These are phyloP conservation scores for Tursiops truncatus DNA, from an alignment of 2,113 vertebrate genomes.

Conservation along the genomic window DNA sequence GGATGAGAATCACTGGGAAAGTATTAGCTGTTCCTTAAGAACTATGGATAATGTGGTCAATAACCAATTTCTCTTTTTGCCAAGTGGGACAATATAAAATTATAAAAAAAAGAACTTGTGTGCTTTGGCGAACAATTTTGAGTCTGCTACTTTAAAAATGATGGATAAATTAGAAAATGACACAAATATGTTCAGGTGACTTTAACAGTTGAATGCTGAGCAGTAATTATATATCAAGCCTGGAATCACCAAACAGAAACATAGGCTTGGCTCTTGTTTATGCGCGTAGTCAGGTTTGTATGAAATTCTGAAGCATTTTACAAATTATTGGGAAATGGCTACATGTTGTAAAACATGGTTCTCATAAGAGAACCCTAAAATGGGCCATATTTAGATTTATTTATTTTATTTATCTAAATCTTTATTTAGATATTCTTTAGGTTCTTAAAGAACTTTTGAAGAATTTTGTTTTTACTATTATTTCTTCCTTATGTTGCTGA, in stretches of 20 bases:
- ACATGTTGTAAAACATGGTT: neutral
- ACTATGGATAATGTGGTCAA: neutral
- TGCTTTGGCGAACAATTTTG: neutral
- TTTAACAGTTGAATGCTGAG: neutral
- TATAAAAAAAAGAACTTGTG: neutral
- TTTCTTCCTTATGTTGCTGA: neutral
- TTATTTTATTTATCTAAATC: neutral
- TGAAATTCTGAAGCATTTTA: constrained; percentile 32
- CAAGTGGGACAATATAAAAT: neutral
- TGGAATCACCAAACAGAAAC: neutral
- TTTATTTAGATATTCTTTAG: constrained; percentile 1
- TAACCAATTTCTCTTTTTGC: neutral
- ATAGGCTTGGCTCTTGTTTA: neutral
- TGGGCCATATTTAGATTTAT: neutral
- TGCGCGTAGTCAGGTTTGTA: neutral
- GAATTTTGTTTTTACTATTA: neutral
- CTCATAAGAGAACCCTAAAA: neutral
- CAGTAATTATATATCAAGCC: neutral
- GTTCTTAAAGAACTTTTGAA: constrained; percentile 18
- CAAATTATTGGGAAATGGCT: neutral
- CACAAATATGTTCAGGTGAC: neutral
- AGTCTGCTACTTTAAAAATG: neutral
- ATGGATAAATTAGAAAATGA: neutral
- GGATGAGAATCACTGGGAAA: neutral
- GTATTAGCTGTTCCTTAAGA: neutral